These are phyloP conservation scores for Lipotes vexillifer DNA, from an alignment of 2,113 vertebrate species.

Conservation along the genomic window DNA sequence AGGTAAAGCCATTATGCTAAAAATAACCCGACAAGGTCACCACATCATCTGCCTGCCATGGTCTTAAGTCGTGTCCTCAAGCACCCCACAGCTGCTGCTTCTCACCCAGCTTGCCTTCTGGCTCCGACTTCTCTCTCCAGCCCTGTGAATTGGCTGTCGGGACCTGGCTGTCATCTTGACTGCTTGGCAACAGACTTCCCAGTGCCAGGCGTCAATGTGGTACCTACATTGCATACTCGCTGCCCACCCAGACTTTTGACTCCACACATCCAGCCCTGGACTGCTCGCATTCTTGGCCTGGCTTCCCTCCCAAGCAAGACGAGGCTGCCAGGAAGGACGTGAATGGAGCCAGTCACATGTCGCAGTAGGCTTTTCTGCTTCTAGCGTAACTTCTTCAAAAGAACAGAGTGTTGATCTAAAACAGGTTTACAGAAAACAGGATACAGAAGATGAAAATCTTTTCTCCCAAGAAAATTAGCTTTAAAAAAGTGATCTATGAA, in stretches of 20 bases:
- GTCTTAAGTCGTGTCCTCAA: constrained; percentile 30
- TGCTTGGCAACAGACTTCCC: neutral
- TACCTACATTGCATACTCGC: neutral
- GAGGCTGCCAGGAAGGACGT: neutral
- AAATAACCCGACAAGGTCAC: neutral
- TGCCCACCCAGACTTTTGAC: neutral
- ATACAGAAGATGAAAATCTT: neutral
- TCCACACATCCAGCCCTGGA: neutral
- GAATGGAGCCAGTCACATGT: neutral
- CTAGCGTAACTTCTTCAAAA: neutral
- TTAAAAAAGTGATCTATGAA: neutral
- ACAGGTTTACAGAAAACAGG: neutral
- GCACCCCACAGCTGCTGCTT: neutral
- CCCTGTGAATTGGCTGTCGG: neutral
- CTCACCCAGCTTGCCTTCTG: constrained; percentile 12
- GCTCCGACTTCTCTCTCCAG: neutral
- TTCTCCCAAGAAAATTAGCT: neutral
- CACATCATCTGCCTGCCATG: neutral
- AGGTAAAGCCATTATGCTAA: neutral
- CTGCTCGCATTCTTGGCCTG: neutral
- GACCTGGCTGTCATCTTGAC: constrained; percentile 31
- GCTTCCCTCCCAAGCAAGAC: neutral
- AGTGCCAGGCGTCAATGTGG: neutral
- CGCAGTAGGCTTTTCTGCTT: accelerated
- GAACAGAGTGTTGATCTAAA: neutral